phyloP scores from a whole-genome alignment of 64 coral and sea anemone genomes.

The Orbicella faveolata region DNA sequence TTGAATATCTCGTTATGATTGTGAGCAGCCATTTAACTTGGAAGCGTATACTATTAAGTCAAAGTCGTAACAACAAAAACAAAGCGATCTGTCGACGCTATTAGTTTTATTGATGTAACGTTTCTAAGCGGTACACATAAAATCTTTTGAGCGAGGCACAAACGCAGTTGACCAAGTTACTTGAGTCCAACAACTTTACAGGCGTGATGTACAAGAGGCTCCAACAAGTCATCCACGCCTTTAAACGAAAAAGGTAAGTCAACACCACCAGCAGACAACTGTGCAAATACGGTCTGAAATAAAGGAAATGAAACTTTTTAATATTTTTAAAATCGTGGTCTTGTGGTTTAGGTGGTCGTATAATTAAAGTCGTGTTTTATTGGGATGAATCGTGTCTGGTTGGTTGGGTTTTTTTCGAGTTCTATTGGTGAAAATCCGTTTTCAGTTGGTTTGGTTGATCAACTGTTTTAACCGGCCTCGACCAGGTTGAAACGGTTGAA shows the following conservation, averaged over 20 bases:
- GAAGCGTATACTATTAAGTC: neutral
- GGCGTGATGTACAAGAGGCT: neutral
- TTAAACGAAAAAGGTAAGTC: neutral
- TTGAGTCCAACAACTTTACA: neutral
- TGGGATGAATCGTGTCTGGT: too few relatives aligned
- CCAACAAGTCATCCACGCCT: neutral
- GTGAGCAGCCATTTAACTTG: too few relatives aligned
- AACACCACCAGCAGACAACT: neutral
- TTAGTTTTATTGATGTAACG: too few relatives aligned
- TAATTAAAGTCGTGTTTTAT: neutral
- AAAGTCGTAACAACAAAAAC: neutral
- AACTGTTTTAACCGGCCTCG: too few relatives aligned
- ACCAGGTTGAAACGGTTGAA: too few relatives aligned
- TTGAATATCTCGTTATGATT: too few relatives aligned
- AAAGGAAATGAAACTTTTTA: neutral
- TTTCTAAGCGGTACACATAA: too few relatives aligned
- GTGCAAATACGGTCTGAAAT: neutral
- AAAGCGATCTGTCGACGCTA: too few relatives aligned
- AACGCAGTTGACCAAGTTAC: neutral
- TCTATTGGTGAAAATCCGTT: too few relatives aligned
- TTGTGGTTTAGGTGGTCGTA: neutral
- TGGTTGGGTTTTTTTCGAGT: too few relatives aligned
- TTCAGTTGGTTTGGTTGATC: too few relatives aligned
- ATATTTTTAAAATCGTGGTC: neutral
- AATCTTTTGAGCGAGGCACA: too few relatives aligned